Percentiles rank a stretch among this genome's conserved stretches.
Evolutionary conservation across 2,113 vertebrate species (phyloP).

Genomic region (Muntiacus muntjak): DNA sequence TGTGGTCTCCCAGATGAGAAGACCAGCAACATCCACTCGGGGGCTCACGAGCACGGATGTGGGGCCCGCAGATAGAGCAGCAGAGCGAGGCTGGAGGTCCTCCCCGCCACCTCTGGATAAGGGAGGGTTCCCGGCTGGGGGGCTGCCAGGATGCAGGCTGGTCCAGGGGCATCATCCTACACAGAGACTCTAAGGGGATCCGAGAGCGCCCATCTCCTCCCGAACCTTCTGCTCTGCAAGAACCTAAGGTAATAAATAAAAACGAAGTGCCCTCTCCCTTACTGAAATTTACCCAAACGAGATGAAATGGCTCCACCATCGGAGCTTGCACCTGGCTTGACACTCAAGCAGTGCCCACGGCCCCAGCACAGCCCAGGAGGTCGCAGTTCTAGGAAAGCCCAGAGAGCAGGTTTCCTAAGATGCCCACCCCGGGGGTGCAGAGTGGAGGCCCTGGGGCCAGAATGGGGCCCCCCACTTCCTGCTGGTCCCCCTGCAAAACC

Average conservation of each 20-base stretch:
- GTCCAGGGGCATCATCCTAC: neutral
- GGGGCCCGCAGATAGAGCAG: rapidly evolving
- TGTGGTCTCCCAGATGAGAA: neutral
- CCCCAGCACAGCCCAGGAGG: neutral
- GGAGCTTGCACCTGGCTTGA: neutral
- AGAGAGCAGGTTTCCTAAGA: rapidly evolving
- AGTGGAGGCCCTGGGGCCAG: neutral
- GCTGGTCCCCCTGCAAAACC: neutral
- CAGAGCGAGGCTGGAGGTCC: rapidly evolving
- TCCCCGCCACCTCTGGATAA: rapidly evolving
- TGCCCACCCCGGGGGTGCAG: rapidly evolving
- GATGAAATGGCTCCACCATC: neutral
- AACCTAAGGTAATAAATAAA: too few relatives aligned
- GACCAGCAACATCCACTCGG: rapidly evolving
- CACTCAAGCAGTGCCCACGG: rapidly evolving
- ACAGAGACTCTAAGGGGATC: neutral
- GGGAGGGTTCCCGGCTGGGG: too few relatives aligned
- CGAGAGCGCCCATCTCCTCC: rapidly evolving
- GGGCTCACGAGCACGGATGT: too few relatives aligned
- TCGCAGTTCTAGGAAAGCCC: neutral
- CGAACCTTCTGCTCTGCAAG: rapidly evolving
- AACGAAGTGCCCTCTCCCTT: neutral
- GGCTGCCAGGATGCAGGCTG: too few relatives aligned
- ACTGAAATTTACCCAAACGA: neutral
- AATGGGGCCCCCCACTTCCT: neutral